Percentiles rank a stretch among this genome's conserved stretches.
Conservation (phyloP, 1,140 invertebrate species). For the Drosophila tropicalis region DNA sequence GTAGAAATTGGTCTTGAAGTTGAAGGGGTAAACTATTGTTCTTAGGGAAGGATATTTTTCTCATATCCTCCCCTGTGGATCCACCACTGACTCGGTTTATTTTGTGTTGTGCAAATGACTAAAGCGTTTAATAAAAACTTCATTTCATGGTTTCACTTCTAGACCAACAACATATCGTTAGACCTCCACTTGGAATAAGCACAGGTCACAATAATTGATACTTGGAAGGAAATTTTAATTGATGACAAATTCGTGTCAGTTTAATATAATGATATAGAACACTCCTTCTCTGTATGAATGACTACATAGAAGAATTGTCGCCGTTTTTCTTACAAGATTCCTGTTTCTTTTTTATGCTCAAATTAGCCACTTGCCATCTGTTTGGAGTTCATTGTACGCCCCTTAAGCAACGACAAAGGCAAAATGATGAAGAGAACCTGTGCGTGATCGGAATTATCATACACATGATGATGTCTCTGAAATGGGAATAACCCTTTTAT, state of each 20-base stretch:
- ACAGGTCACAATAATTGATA: not conserved
- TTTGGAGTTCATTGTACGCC: constrained; percentile 7
- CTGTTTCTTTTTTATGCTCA: not conserved
- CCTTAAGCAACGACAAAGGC: constrained; percentile 6
- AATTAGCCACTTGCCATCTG: not conserved
- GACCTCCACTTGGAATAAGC: not conserved
- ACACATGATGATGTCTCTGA: constrained; percentile 6
- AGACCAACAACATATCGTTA: too few relatives aligned
- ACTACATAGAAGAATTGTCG: not conserved
- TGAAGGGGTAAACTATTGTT: too few relatives aligned
- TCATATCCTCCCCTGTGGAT: too few relatives aligned
- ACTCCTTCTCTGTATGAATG: not conserved
- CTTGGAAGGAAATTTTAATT: not conserved
- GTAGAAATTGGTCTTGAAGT: too few relatives aligned
- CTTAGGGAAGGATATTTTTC: too few relatives aligned
- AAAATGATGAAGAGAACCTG: constrained; percentile 3
- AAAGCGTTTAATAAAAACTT: too few relatives aligned
- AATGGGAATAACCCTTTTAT: constrained; percentile 9
- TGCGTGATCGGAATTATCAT: constrained; percentile 11
- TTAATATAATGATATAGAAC: not conserved
- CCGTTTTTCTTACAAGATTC: not conserved
- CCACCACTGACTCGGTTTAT: too few relatives aligned
- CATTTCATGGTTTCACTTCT: too few relatives aligned
- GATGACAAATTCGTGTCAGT: not conserved
- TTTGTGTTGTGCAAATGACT: too few relatives aligned